Evolutionary conservation across 2,113 vertebrate species (phyloP).

Genomic region (Archilochus colubris): DNA sequence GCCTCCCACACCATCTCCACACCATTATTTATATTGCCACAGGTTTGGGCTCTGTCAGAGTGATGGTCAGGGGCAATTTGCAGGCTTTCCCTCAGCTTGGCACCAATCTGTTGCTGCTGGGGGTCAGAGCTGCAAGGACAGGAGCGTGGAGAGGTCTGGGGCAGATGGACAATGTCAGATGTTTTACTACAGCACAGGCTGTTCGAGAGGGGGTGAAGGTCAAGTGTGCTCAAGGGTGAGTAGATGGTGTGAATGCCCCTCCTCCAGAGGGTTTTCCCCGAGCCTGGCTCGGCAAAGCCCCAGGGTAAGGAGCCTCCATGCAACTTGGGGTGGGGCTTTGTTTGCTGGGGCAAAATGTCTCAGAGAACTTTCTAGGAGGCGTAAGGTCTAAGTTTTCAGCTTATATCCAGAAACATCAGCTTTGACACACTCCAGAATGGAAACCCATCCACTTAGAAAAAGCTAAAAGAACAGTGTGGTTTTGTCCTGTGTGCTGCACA

Average conservation of each 20-base stretch:
- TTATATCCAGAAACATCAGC: not conserved
- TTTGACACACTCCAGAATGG: fast-evolving
- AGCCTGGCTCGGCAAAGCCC: not conserved
- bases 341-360: not conserved
- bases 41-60: not conserved
- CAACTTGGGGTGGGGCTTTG: not conserved
- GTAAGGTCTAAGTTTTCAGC: not conserved
- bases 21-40: not conserved
- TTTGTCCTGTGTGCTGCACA: not conserved
- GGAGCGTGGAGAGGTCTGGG: not conserved
- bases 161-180: not conserved
- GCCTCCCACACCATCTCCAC: not conserved
- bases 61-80: not conserved
- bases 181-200: not conserved
- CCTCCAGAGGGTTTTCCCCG: not conserved
- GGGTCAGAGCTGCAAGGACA: not conserved
- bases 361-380: not conserved
- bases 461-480: not conserved
- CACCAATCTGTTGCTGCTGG: not conserved
- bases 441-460: not conserved
- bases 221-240: not conserved
- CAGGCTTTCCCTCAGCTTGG: not conserved
- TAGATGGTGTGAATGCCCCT: not conserved
- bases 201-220: not conserved
- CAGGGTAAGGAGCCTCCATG: not conserved